Base-by-base conservation (phyloP, 1,140 invertebrate genomes). In the Cyrtorhinus lividipennis region DNA sequence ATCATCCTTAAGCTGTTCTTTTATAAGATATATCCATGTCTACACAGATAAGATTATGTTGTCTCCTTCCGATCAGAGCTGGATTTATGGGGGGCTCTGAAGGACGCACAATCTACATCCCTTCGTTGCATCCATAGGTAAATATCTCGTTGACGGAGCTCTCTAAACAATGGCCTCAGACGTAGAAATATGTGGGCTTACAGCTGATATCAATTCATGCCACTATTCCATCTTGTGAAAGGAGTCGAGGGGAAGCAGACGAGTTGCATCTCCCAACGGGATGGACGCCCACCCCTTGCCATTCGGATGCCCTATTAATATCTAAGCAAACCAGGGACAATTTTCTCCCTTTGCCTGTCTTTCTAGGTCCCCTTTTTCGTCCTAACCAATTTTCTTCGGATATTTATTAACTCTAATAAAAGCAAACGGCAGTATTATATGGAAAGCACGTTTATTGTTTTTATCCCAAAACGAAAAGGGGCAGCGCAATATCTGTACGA, bases 331-430 rank as follows among this genome's bases (percentile, higher is more conserved):
- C 24, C 58, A 59, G 26, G 58, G 24, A 53, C 48, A 53, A 53
- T 53, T 53, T 20, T 20, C 18, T 12, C 20, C 48, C 48, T 20
- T 53, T 20, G 10, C 48, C 48, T 20, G 10, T 53, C 48, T 5
- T 5, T 22, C 48, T 12, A 10, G 10, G 5, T 8, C 20, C 8
- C 18, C 18, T 53, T 20, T 15, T 20, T 20, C 48, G 5, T 53
- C 58, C 24, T 57, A 12, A 15, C 58, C 27, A 25, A 27, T 59
- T 59, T 59, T 27, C 58, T 30, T 24, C n/a, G n/a, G 58, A 59
- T 59, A 59, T 59, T 59, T 59, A 59, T 59, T 59, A 59, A 59
- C 58, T 59, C 58, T 30, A 59, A 59, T 59, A 59, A 59, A 59
- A 59, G 58, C 58, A 30, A 59, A 59, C 58, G 58, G 27, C 26